phyloP scores from a whole-genome alignment of 2,797 vertebrate genomes.

The Sebastes diaconus region DNA sequence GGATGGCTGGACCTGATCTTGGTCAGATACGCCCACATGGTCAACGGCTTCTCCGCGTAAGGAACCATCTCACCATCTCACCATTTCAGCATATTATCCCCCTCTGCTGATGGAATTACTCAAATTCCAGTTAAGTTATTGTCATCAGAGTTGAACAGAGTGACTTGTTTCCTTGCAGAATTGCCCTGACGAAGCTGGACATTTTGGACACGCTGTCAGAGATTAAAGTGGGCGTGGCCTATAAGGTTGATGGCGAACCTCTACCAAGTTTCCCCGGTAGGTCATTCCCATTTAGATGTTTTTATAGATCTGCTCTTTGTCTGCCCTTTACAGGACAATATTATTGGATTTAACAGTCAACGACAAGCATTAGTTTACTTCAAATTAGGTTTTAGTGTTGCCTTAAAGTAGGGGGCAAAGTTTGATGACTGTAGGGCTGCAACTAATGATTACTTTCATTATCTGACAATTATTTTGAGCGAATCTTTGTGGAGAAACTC shows the following conservation, averaged over 20 bases:
- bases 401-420: background rate
- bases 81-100: background rate
- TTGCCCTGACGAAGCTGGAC: conserved; percentile 87
- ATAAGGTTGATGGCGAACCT: conserved; percentile 78
- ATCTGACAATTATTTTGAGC: background rate
- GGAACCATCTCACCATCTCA: conserved; percentile 13
- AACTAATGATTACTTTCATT: background rate
- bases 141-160: background rate
- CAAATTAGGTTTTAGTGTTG: background rate
- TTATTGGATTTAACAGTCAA: background rate
- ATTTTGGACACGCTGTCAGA: conserved; percentile 85
- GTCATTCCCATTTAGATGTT: background rate
- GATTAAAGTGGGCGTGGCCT: conserved; percentile 86
- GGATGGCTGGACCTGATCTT: conserved; percentile 87
- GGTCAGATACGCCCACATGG: conserved; percentile 88
- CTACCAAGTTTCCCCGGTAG: conserved; percentile 85
- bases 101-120: too few relatives aligned
- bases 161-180: conserved; percentile 64
- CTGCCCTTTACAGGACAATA: background rate
- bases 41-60: conserved; percentile 88
- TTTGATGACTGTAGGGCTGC: background rate
- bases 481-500: too few relatives aligned
- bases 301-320: background rate
- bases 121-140: background rate
- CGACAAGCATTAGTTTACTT: background rate